A percentile compares a stretch with the other conserved stretches of the same genome.
phyloP scores from a whole-genome alignment of 92 coral and sea anemone species.

The Paragorgia papillata region DNA sequence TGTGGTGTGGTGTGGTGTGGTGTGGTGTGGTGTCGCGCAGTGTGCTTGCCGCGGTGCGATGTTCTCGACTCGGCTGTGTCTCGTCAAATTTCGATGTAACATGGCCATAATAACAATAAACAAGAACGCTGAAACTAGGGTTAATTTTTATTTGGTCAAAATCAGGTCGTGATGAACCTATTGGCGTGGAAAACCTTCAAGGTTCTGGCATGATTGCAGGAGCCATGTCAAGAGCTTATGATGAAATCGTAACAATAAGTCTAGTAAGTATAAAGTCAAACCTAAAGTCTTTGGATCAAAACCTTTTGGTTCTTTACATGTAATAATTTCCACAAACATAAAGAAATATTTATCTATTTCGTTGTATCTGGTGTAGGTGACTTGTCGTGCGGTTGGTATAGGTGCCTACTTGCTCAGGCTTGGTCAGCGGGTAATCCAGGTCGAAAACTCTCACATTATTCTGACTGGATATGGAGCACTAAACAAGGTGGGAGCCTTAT shows the following conservation, averaged over 20 bases:
- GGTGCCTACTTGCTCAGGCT: conserved; percentile 92
- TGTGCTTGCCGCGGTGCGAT: not conserved
- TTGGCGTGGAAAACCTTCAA: conserved; percentile 87
- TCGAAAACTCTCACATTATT: conserved; percentile 81
- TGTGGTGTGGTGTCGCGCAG: too few species aligned
- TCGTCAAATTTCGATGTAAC: not conserved
- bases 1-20: too few species aligned
- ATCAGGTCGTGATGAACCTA: conserved; percentile 93
- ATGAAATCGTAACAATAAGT: conserved; percentile 87
- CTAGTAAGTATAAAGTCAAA: conserved; percentile 58
- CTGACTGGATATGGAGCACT: conserved; percentile 90
- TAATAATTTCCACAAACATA: too few species aligned
- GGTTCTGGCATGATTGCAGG: conserved; percentile 99
- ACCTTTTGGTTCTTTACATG: not conserved
- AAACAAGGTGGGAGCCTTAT: conserved; percentile 69
- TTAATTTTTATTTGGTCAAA: not conserved
- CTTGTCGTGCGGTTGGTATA: conserved; percentile 94
- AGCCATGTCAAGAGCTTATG: conserved; percentile 92
- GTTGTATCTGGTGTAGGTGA: conserved; percentile 71
- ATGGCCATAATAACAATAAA: too few species aligned
- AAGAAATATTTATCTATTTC: too few species aligned
- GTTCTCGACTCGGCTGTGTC: not conserved
- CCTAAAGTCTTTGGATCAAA: too few species aligned
- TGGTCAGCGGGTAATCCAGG: conserved; percentile 91
- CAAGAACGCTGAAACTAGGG: too few species aligned